These are phyloP conservation scores for Siderastrea siderea DNA, from an alignment of 92 coral and sea anemone species.

Conservation along the genomic window DNA sequence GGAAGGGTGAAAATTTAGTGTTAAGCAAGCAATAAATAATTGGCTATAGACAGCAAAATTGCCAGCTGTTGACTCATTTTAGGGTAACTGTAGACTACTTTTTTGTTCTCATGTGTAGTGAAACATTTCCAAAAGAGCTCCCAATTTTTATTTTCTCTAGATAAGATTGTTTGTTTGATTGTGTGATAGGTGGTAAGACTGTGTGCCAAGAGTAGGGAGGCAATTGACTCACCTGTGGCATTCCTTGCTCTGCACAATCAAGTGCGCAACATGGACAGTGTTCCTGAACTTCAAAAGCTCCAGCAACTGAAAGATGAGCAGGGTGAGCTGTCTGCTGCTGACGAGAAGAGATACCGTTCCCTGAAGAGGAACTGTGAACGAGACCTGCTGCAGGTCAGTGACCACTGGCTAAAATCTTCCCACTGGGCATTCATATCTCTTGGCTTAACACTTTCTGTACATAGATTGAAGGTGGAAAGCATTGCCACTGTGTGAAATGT, in stretches of 20 bases:
- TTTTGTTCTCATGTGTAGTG: neutral
- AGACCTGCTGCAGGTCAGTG: slow-evolving; percentile 91
- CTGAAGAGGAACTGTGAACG: slow-evolving; percentile 99
- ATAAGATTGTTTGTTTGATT: neutral
- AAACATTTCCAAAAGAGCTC: no score
- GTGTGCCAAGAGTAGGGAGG: slow-evolving; percentile 99
- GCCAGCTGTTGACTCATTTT: no score
- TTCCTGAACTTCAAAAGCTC: slow-evolving; percentile 97
- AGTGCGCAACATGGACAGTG: slow-evolving; percentile 99
- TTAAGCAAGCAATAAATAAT: no score
- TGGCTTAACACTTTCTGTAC: no score
- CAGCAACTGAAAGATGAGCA: slow-evolving; percentile 99
- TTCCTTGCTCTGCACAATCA: slow-evolving; percentile 99
- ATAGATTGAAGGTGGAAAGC: no score
- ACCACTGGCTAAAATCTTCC: neutral
- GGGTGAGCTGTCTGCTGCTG: slow-evolving; percentile 98
- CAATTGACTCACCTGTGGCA: slow-evolving; percentile 98
- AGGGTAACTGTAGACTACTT: no score
- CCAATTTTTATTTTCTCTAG: no score
- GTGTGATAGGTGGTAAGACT: slow-evolving; percentile 91
- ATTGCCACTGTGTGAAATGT: no score
- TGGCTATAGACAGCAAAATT: neutral
- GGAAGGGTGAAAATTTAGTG: neutral
- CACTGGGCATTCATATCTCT: no score
- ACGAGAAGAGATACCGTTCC: slow-evolving; percentile 97